These are phyloP conservation scores for Brachyptera risi DNA, from an alignment of 2,888 invertebrate genomes.

Conservation along the genomic window DNA sequence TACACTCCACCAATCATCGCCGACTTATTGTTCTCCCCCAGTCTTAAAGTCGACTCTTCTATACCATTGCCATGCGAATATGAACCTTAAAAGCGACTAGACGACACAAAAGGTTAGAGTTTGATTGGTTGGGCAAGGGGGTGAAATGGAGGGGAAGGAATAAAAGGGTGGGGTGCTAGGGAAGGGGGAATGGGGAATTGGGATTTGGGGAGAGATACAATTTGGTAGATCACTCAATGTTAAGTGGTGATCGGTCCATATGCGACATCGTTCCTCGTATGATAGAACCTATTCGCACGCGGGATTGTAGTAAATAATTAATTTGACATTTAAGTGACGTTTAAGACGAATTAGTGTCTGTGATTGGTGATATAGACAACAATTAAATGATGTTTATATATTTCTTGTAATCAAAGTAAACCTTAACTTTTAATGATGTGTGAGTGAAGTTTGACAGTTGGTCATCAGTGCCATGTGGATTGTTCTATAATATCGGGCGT, in stretches of 20 bases:
- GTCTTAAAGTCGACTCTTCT: constrained; percentile 18
- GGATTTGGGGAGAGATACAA: constrained; percentile 13
- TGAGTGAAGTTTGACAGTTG: neutral
- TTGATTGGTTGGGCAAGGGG: constrained; percentile 33
- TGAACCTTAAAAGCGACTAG: constrained; percentile 5
- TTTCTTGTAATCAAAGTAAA: too few relatives aligned
- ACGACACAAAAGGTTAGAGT: constrained; percentile 24
- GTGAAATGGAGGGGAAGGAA: constrained; percentile 25
- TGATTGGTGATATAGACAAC: too few relatives aligned
- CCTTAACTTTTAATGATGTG: too few relatives aligned
- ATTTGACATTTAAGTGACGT: neutral
- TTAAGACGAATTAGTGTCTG: neutral
- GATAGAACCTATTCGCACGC: too few relatives aligned
- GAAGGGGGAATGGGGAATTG: constrained; percentile 27
- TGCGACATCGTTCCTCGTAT: too few relatives aligned
- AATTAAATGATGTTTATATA: too few relatives aligned
- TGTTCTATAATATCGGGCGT: too few relatives aligned
- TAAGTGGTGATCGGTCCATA: constrained; percentile 16
- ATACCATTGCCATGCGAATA: constrained; percentile 11
- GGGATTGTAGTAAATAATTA: too few relatives aligned
- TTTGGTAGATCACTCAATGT: constrained; percentile 22
- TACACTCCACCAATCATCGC: constrained; percentile 26
- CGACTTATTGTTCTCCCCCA: constrained; percentile 8
- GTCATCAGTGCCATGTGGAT: neutral
- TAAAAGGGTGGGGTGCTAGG: constrained; percentile 35